Base-by-base conservation (phyloP, 2,797 vertebrate species). In the Oryzias sinensis region DNA sequence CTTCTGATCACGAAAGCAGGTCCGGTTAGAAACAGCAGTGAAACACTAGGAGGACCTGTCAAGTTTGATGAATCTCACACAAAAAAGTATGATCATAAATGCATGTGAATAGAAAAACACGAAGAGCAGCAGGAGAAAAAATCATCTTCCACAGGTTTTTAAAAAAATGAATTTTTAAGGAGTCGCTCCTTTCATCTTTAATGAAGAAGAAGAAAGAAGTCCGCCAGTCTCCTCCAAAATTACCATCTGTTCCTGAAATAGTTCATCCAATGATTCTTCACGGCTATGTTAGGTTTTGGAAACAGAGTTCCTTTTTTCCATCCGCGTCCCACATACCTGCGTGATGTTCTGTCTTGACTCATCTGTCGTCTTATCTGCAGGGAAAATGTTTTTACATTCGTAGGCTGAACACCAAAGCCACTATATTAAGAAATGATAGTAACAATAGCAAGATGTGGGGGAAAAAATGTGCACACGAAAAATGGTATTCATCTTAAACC, bases 161-260 rank as follows among this genome's bases (percentile, higher is more conserved):
- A 66, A 65, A 62, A 58, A 47, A 20, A 46, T 60, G 56, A 58
- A 62, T 62, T 65, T 68, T 64, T 65, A 55, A 48, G 60, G 56
- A 68, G 59, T 63, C 4, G 37, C 62, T 61, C 55, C 56, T 44
- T n/a, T 44, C 6, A 17, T 63, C 60, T 85, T 68, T 80, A 33
- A 53, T 3, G 17, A 65, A 63, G 65, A 14, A 51, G 75, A 67
- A 50, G 9, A 57, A 69, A 58, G 16, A 17, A 0, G 1, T 54
- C 65, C 44, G 65, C 61, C 49, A 54, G 48, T 51, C 22, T 43
- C 54, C 55, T 54, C 17, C 50, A 64, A 61, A 49, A 63, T 56
- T 58, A 18, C 25, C 29, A 40, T 14, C 24, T 53, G 24, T 43
- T 40, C 25, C 51, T 46, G 51, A 71, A 74, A 43, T 64, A 7